Evolutionary conservation across 1,140 invertebrate genomes (phyloP), one percentile per base, ranked within the genome.

Genomic region (Babylonia areolata): DNA sequence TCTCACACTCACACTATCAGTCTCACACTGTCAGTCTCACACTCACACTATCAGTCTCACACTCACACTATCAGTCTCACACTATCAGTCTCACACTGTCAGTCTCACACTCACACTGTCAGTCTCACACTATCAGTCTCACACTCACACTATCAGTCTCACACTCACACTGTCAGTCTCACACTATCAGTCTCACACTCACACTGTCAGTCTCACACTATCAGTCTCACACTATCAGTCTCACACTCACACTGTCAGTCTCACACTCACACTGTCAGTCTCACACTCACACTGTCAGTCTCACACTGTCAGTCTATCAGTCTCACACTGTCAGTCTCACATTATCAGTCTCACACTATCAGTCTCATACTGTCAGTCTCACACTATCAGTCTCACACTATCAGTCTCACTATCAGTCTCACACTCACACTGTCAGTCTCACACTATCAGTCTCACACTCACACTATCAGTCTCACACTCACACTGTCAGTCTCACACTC

Each of bases 171-270:
- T 11, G 6, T 11, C 58, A 28, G 6, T 11, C 58, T 11, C 64
- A n/a, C 64, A n/a, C 64, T 20, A 12, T 20, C 64, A n/a, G 15
- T 20, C 64, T 33, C 35, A 23, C 35, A n/a, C 35, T 33, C 77
- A n/a, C 77, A n/a, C 77, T 33, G n/a, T 33, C 77, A n/a, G n/a
- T 33, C 77, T 33, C 77, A 28, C 77, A n/a, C 77, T 33, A 28
- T 33, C 77, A n/a, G 20, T 33, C 28, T n/a, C 77, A n/a, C 77
- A 6, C 77, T 1, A 11, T n/a, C 77, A n/a, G n/a, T n/a, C 77
- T 33, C 77, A n/a, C 31, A n/a, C 77, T 17, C 75, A 5, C 75
- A 28, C 75, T 11, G 3, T 17, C 35, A 28, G 5, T 12, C 31
- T 9, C 75, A 33, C 40, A 28, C 31, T 12, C 40, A 23, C 40